Conservation (phyloP, 2,888 invertebrate genomes). For the Neoitamus cyanurus region DNA sequence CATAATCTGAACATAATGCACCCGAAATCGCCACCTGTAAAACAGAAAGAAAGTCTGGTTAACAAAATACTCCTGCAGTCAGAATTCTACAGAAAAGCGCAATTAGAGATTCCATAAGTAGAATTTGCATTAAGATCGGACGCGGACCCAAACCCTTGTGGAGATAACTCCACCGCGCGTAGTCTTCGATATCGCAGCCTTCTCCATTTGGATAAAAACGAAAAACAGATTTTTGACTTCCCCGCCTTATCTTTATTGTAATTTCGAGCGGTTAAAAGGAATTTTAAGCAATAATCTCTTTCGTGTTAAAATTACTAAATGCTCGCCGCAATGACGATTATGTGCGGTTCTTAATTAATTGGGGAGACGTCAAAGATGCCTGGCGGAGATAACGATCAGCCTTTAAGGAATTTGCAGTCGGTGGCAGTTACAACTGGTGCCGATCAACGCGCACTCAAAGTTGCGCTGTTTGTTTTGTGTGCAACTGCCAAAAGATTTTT, state of each 20-base stretch:
- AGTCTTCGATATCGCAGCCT: background rate
- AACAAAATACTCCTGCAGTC: background rate
- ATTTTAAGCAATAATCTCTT: background rate
- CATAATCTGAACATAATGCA: slow-evolving; percentile 68
- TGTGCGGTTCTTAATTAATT: slow-evolving; percentile 39
- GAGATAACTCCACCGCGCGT: background rate
- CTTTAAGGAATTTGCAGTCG: background rate
- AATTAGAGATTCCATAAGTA: background rate
- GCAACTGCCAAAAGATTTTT: background rate
- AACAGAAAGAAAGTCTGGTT: slow-evolving; percentile 49
- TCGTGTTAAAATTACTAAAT: slow-evolving; percentile 9
- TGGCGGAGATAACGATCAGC: slow-evolving; percentile 29
- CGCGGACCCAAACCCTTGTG: too few relatives aligned
- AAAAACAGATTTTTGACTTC: background rate
- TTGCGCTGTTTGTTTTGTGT: background rate
- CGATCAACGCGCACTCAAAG: background rate
- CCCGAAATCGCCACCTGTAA: slow-evolving; percentile 67
- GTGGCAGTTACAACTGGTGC: background rate
- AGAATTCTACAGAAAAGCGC: background rate
- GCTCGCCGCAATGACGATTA: slow-evolving; percentile 13
- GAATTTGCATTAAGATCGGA: background rate
- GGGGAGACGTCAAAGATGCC: slow-evolving; percentile 11
- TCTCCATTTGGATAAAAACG: background rate
- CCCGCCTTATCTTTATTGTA: background rate
- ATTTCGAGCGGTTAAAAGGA: background rate